Conservation (phyloP, 35 echinoderm and acorn worm species). For the Chiridota heheva region DNA sequence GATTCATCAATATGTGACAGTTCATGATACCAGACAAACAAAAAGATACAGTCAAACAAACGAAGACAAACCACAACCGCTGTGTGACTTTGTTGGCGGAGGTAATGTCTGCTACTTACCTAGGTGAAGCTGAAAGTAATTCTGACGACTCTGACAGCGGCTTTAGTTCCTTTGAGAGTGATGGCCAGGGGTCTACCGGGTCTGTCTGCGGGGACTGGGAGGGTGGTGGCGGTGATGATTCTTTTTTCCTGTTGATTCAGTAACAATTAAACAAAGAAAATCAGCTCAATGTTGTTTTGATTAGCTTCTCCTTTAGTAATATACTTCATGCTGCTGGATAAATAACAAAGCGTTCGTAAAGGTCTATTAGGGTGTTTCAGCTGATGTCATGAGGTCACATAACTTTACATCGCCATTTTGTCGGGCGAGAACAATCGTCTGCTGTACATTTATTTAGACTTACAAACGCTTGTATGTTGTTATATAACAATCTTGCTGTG, state of each 20-base stretch:
- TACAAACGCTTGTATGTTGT: no score
- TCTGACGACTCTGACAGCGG: not conserved
- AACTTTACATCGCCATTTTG: no score
- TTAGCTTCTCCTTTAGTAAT: not conserved
- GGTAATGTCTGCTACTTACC: not conserved
- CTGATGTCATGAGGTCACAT: no score
- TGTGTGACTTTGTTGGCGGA: not conserved
- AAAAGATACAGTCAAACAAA: not conserved
- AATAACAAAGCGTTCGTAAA: no score
- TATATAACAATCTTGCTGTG: no score
- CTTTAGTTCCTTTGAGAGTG: slow-evolving; percentile 38
- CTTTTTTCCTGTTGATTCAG: slow-evolving; percentile 12
- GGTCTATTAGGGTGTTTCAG: no score
- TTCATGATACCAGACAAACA: not conserved
- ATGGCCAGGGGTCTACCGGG: slow-evolving; percentile 52
- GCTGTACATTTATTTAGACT: no score
- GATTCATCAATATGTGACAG: not conserved
- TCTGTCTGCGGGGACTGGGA: slow-evolving; percentile 25
- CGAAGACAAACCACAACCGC: not conserved
- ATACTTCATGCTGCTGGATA: not conserved
- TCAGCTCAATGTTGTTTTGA: not conserved
- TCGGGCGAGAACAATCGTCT: no score
- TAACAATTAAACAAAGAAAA: not conserved
- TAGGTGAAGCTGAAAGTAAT: not conserved
- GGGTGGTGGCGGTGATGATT: slow-evolving; percentile 21